Evolutionary conservation across 2,797 vertebrate species (phyloP), one percentile per base, ranked within the genome.

Genomic region (Silurus aristotelis): DNA sequence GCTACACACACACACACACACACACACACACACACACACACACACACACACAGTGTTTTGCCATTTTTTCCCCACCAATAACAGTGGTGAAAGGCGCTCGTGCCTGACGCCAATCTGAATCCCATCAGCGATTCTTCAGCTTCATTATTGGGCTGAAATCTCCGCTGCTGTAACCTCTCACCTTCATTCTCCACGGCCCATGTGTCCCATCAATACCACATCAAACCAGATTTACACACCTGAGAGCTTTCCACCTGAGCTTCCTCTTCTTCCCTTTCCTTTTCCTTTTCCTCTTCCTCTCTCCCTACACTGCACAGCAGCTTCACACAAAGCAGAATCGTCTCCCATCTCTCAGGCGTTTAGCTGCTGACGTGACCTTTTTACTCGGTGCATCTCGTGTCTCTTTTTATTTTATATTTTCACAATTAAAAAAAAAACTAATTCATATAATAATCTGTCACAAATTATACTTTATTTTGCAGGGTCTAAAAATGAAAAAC

Each of bases 201-300:
- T 52, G 75, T 64, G 81, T 83, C 84, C 84, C 84, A 87, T 88
- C 86, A 88, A 82, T 84, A 86, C 67, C 55, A 25, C 85, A 88
- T 87, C 86, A 84, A 75, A 66, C 77, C 63, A 67, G 67, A 84
- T 85, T 88, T 87, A 84, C 87, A 89, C 88, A 88, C 87, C 83
- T 82, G 88, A 88, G 71, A 81, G 82, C 78, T 64, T 81, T 87
- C 84, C 89, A 88, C 88, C 87, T 86, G 88, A 86, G 87, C 80
- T 83, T 83, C 63, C 43, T 8, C 38, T 25, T 71, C 3, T 25
- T 48, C 10, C 6, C 48, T 3, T 19, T 70, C 0, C 22, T 73
- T 55, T 14, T 71, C 22, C n/a, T 19, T 19, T 15, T 13, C 10
- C 19, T 71, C 31, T 17, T n/a, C 12, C 10, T 72, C 56, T 8